Percentiles rank a stretch among this genome's conserved stretches.
These are phyloP conservation scores for Stenodera caucasica DNA, from an alignment of 2,888 invertebrate species.

Conservation along the genomic window DNA sequence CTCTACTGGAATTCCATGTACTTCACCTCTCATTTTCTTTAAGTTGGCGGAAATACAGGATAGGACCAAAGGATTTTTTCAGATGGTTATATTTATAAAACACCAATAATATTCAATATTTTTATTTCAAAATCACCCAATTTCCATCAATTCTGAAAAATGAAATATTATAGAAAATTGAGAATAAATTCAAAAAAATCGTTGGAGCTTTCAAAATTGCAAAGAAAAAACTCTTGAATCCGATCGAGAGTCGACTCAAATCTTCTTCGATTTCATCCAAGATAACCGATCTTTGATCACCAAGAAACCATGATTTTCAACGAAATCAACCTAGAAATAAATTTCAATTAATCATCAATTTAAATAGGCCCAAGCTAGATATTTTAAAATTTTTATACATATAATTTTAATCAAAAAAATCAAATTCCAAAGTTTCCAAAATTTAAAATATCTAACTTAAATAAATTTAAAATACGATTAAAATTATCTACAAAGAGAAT, in stretches of 20 bases:
- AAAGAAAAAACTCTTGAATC: no score
- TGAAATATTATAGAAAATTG: neutral
- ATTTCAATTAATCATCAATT: constrained; percentile 13
- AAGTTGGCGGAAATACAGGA: no score
- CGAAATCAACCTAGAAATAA: constrained; percentile 24
- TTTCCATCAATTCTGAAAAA: no score
- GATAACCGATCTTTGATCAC: neutral
- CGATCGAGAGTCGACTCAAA: neutral
- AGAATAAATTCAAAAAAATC: neutral
- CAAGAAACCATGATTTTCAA: constrained; percentile 1
- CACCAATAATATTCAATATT: no score
- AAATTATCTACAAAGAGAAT: constrained; percentile 3
- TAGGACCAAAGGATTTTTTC: no score
- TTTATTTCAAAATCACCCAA: no score
- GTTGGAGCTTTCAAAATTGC: no score
- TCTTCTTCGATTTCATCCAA: neutral
- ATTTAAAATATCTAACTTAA: constrained; percentile 24
- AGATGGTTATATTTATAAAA: no score
- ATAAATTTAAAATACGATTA: neutral
- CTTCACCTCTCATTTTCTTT: no score
- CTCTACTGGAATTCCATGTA: no score
- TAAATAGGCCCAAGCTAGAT: constrained; percentile 13
- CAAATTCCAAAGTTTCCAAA: neutral
- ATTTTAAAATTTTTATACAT: constrained; percentile 19
- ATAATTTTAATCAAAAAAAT: no score